Percentiles rank a stretch among this genome's conserved stretches.
These are phyloP conservation scores for Tetranychus truncatus DNA, from an alignment of 2,888 invertebrate genomes.

Conservation along the genomic window DNA sequence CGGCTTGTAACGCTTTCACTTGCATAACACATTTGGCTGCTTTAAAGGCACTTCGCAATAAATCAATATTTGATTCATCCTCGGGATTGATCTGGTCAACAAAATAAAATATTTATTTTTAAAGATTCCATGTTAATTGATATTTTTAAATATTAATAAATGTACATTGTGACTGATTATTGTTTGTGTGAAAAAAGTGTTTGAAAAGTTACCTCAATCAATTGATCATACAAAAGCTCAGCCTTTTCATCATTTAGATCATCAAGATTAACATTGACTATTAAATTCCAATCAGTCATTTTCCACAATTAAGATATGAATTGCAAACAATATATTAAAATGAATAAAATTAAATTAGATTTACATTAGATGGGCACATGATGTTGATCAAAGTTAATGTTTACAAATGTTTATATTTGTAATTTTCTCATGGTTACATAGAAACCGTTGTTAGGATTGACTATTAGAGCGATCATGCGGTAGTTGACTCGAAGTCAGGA, in stretches of 20 bases:
- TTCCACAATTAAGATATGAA: neutral
- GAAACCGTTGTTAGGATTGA: too few relatives aligned
- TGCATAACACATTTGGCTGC: conserved; percentile 15
- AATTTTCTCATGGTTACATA: too few relatives aligned
- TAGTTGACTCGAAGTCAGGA: too few relatives aligned
- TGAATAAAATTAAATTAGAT: too few relatives aligned
- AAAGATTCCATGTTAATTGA: neutral
- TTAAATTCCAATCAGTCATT: conserved; percentile 3
- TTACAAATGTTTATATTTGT: too few relatives aligned
- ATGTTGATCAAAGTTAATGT: neutral
- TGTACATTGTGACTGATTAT: neutral
- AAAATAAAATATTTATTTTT: neutral
- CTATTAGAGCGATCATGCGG: too few relatives aligned
- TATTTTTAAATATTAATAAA: neutral
- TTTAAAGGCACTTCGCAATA: conserved; percentile 7
- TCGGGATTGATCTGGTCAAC: neutral
- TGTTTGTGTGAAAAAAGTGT: neutral
- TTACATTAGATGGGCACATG: neutral
- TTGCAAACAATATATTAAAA: neutral
- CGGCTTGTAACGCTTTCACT: conserved; percentile 17
- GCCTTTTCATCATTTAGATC: conserved; percentile 17
- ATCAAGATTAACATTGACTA: conserved; percentile 8
- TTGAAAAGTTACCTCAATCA: conserved; percentile 16
- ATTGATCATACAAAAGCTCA: conserved; percentile 15
- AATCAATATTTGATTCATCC: conserved; percentile 6